Evolutionary conservation across 2,888 invertebrate genomes (phyloP).

Genomic region (Laspeyria flexula): DNA sequence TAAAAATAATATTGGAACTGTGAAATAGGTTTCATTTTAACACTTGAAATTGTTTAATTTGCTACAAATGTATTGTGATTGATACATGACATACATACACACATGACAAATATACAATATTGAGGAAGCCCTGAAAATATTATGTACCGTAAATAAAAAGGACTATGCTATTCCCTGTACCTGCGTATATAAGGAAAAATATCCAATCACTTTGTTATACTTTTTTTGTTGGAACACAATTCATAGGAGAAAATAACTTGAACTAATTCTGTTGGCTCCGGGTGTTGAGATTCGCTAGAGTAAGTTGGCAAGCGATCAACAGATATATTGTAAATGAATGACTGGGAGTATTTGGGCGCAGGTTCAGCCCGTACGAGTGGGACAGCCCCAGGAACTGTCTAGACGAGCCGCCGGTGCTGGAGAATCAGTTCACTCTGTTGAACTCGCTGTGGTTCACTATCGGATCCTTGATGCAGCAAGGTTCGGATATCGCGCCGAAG

Average conservation of each 20-base stretch:
- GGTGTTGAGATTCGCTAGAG: slow-evolving; percentile 27
- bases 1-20: background rate
- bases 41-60: background rate
- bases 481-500: slow-evolving; percentile 96
- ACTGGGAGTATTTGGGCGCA: slow-evolving; percentile 83
- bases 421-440: slow-evolving; percentile 96
- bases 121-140: background rate
- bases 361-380: slow-evolving; percentile 98
- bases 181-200: background rate
- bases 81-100: background rate
- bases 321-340: slow-evolving; percentile 51
- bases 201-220: background rate
- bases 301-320: slow-evolving; percentile 29
- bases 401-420: slow-evolving; percentile 93
- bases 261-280: slow-evolving; percentile 1
- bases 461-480: slow-evolving; percentile 96
- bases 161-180: background rate
- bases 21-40: background rate
- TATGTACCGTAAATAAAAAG: background rate
- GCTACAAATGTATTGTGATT: too few species aligned
- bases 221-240: background rate
- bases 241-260: background rate
- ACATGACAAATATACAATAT: background rate
- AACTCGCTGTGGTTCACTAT: slow-evolving; percentile 98
- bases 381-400: slow-evolving; percentile 95